Evolutionary conservation across 2,797 vertebrate genomes (phyloP), one percentile per base, ranked within the genome.

Genomic region (Xerus rutilus): DNA sequence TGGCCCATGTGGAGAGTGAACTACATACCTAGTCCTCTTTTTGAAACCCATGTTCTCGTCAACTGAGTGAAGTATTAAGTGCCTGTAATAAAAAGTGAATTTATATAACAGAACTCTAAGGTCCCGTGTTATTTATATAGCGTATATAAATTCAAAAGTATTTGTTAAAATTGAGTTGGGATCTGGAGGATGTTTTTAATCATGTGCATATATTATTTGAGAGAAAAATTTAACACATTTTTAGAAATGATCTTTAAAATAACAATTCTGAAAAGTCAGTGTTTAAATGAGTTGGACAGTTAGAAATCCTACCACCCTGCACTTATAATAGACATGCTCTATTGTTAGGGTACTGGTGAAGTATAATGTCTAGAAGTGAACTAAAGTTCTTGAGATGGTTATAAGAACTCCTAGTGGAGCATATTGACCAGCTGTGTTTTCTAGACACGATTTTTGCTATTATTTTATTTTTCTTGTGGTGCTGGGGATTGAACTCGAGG

Each of bases 61-160:
- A 95, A 4, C 62, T 89, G 39, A 93, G n/a, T 57, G 92, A 70
- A 86, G 10, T 89, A 30, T 94, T 89, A 92, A 89, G 8, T 64
- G 28, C 23, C 39, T 72, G 4, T 77, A 87, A 78, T 83, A 43
- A 45, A 78, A 78, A 93, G 43, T 91, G 32, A 87, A 43, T 23
- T 83, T 95, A 74, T 65, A 15, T 32, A 73, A 45, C 69, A 91
- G 64, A 77, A 93, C 81, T 87, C 57, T 73, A 54, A 74, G n/a
- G 72, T 1, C 13, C 43, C 67, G 1, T 88, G 32, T 89, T 85
- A 54, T 74, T 77, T 94, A 62, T 69, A 54, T 70, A 64, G 65
- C 30, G 62, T 62, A 52, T 81, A 30, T 83, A 81, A 83, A 79
- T 52, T 94, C 35, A 95, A 64, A 89, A 93, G 45, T 20, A 70